Conservation (phyloP, 2,888 invertebrate genomes). For the Punctoribates punctum region DNA sequence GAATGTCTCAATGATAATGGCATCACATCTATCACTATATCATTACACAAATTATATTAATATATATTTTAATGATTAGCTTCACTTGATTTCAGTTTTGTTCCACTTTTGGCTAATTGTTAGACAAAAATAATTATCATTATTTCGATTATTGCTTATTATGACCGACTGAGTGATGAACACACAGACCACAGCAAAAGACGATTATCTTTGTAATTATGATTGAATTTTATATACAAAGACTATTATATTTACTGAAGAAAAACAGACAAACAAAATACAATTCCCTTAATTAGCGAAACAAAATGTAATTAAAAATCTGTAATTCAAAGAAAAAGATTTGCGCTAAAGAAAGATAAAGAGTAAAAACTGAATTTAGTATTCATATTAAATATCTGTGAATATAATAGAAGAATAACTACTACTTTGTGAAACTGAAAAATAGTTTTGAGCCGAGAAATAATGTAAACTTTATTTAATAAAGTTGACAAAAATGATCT, state of each 20-base stretch:
- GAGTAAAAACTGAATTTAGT: constrained; percentile 3
- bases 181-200: neutral
- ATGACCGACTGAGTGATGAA: neutral
- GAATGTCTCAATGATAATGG: constrained; percentile 34
- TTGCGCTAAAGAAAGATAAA: neutral
- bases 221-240: constrained; percentile 18
- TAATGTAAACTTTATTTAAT: constrained; percentile 35
- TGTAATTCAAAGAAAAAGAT: neutral
- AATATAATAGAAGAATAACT: constrained; percentile 30
- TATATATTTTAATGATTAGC: constrained; percentile 19
- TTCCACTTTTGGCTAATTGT: constrained; percentile 14
- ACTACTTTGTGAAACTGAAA: neutral
- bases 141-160: neutral
- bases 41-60: neutral
- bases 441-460: neutral
- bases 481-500: constrained; percentile 27
- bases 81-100: neutral
- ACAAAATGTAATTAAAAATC: neutral
- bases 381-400: constrained; percentile 17
- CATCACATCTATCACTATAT: neutral
- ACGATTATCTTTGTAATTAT: neutral
- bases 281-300: neutral
- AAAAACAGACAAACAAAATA: neutral
- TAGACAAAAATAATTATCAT: constrained; percentile 7
- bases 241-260: neutral